Conservation (phyloP, 37 sponge, comb jelly and placozoan genomes). For the Hormiphora californensis region DNA sequence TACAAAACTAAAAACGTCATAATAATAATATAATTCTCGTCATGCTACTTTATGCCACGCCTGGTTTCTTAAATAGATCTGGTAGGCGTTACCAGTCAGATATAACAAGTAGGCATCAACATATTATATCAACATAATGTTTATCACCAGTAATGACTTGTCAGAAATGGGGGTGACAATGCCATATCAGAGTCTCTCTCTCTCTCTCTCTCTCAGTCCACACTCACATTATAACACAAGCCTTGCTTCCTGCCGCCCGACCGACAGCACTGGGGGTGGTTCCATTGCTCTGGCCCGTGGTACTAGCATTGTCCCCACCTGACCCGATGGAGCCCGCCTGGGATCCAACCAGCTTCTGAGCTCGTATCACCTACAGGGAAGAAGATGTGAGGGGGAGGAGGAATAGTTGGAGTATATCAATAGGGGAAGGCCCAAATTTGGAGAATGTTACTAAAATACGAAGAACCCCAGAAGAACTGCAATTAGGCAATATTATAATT, state of each 20-base stretch:
- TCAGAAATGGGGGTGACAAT: too few species aligned
- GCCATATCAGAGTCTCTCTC: neutral
- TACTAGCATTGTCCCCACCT: neutral
- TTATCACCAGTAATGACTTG: too few species aligned
- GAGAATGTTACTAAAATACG: neutral
- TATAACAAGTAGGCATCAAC: too few species aligned
- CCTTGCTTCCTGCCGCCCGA: conserved; percentile 26
- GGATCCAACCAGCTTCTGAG: conserved; percentile 1
- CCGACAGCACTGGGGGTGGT: neutral
- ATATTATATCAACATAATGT: too few species aligned
- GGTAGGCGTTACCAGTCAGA: too few species aligned
- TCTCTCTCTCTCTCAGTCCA: neutral
- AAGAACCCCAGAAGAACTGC: neutral
- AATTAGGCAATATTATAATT: neutral
- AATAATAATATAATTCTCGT: too few species aligned
- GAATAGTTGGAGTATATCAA: neutral
- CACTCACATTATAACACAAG: conserved; percentile 35
- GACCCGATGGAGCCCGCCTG: too few species aligned
- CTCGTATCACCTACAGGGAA: conserved; percentile 29
- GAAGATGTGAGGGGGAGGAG: neutral
- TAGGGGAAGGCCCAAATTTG: neutral
- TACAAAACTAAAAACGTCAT: too few species aligned
- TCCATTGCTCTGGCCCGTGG: neutral
- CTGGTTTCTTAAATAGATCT: too few species aligned
- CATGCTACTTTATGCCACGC: too few species aligned